A percentile compares a stretch with the other conserved stretches of the same genome.
phyloP scores from a whole-genome alignment of 2,888 invertebrate species.

The Hecatera dysodea region DNA sequence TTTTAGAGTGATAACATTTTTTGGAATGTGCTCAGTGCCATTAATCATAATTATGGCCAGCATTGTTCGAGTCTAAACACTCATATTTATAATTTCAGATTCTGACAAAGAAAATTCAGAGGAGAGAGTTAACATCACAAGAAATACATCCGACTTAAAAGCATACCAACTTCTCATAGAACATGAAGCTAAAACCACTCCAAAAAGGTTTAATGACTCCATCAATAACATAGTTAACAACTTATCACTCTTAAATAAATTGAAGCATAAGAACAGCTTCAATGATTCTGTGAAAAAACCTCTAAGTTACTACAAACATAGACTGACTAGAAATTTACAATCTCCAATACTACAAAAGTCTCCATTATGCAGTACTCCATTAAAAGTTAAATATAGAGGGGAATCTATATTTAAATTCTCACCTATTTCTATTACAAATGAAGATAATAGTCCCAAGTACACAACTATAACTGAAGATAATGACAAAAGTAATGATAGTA shows the following conservation, averaged over 20 bases:
- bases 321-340: conserved; percentile 70
- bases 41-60: not conserved
- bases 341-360: conserved; percentile 74
- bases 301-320: conserved; percentile 62
- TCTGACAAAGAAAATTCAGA: conserved; percentile 83
- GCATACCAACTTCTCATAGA: conserved; percentile 80
- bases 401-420: conserved; percentile 86
- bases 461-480: conserved; percentile 68
- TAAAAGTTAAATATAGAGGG: conserved; percentile 81
- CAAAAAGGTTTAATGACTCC: conserved; percentile 77
- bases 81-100: conserved; percentile 71
- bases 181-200: conserved; percentile 67
- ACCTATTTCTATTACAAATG: conserved; percentile 74
- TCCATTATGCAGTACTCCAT: conserved; percentile 85
- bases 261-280: conserved; percentile 64
- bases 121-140: conserved; percentile 54
- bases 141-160: conserved; percentile 78
- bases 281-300: conserved; percentile 65
- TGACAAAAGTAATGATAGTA: conserved; percentile 63
- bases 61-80: not conserved
- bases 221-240: conserved; percentile 81
- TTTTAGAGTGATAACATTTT: too few species aligned
- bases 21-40: not conserved
- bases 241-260: conserved; percentile 73
- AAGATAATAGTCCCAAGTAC: conserved; percentile 68